Conservation (phyloP, 2,888 invertebrate genomes). For the Drosophila infuscata region DNA sequence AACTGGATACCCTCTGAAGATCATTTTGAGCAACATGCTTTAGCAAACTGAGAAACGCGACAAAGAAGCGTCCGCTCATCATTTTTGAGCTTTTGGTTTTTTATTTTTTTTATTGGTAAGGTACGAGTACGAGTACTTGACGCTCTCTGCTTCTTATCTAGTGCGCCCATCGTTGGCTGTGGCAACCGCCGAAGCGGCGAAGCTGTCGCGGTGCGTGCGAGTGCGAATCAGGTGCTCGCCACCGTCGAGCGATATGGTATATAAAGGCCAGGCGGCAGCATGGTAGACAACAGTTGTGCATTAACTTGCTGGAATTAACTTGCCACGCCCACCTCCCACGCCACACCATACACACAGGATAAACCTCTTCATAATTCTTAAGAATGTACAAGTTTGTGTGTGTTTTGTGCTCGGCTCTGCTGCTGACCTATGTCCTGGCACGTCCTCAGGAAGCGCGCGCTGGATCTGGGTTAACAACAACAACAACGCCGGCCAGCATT, state of each 20-base stretch:
- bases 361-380: constrained; percentile 6
- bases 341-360: constrained; percentile 15
- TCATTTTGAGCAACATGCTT: constrained; percentile 4
- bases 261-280: constrained; percentile 59
- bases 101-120: constrained; percentile 12
- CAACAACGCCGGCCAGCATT: constrained; percentile 85
- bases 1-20: not conserved
- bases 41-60: constrained; percentile 26
- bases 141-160: constrained; percentile 76
- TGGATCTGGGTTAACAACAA: constrained; percentile 54
- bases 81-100: constrained; percentile 36
- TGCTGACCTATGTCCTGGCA: constrained; percentile 75
- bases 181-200: constrained; percentile 39
- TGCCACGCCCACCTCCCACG: constrained; percentile 35
- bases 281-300: constrained; percentile 67
- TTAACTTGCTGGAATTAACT: constrained; percentile 59
- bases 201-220: constrained; percentile 45
- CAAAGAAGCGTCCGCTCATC: constrained; percentile 65
- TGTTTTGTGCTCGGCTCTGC: constrained; percentile 69
- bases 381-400: constrained; percentile 77
- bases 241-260: constrained; percentile 59
- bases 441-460: constrained; percentile 76
- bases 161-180: constrained; percentile 77
- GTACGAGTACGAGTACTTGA: constrained; percentile 63
- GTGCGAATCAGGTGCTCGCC: constrained; percentile 58